Evolutionary conservation across 2,888 invertebrate genomes (phyloP), one percentile per base, ranked within the genome.

Genomic region (Platycheirus albimanus): DNA sequence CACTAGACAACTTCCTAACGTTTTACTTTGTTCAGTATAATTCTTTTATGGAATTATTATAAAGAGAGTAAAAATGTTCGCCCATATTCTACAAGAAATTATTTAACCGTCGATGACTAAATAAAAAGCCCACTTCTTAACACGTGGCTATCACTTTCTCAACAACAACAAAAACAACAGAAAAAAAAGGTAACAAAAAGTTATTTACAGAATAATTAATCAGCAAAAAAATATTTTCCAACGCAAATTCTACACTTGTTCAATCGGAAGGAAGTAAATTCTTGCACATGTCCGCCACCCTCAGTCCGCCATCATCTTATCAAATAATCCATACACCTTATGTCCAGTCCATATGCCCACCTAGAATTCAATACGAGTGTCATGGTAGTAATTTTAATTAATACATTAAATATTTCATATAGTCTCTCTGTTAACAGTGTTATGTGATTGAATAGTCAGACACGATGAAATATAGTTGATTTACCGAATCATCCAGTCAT

Each of bases 241-340:
- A 66, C 17, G 64, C 64, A 58, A 69, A 54, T 69, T 76, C 58
- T 61, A 69, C 67, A 69, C 52, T 69, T 54, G 63, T 64, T 56
- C 8, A 64, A 72, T 79, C 74, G 79, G 79, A 79, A 79, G 79
- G 79, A 79, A 79, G 72, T 79, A 69, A 79, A 74, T 74, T 72
- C 67, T 56, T 69, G 52, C 74, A 47, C 54, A 72, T 45, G 52
- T 58, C 67, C 61, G 66, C 61, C 33, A n/a, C 51, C 52, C 47
- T 66, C 66, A 11, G 24, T 51, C 45, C 13, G 17, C 45, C 45
- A 45, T 19, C 45, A 45, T 45, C 19, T 19, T 19, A 45, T 45
- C 10, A 45, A 33, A 4, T 43, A 45, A 19, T 43, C 43, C 38
- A 0, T 43, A 33, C 56, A 15, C 20, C 56, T 15, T 17, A 17